Base-by-base conservation (phyloP, 1,140 invertebrate species). In the Pseudomyrmex gracilis region DNA sequence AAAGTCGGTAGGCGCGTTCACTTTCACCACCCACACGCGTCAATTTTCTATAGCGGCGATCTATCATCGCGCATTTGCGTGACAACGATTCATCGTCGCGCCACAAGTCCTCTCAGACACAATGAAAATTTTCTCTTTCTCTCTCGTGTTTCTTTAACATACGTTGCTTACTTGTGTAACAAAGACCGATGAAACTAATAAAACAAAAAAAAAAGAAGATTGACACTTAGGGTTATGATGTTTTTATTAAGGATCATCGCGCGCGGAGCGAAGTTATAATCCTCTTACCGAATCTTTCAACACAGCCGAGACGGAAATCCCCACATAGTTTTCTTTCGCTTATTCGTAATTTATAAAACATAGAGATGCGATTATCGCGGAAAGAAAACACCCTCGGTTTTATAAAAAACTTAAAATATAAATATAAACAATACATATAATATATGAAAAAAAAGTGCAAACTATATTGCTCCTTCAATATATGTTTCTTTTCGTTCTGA, bases 1-100 rank as follows among this genome's bases (percentile, higher is more conserved):
- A 85, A 85, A 91, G 87, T 90, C 86, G 84, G 63, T 74, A 74
- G 67, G 82, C 83, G 78, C 85, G 55, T 63, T 91, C 90, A 92
- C 92, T 92, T 92, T 92, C 92, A 90, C 91, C 91, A 85, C 92
- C 91, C 85, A 92, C 85, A 92, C 91, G 88, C 89, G 84, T 76
- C 60, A 87, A 90, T 89, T 85, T 88, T 90, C 85, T 83, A 80
- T 82, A 67, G 22, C 47, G 20, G 34, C 24, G 45, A 47, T 55
- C 22, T 45, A 60, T 51, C 84, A 68, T 71, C 68, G 60, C 78
- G 24, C 67, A 84, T 73, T 87, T 84, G 70, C 87, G 83, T 83
- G 87, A 87, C 87, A 87, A 89, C 89, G 83, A 90, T 73, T 89
- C 71, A 90, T 68, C 17, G 47, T 55, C 76, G 87, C 82, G 87